Percentiles rank a stretch among this genome's conserved stretches.
Evolutionary conservation across 2,888 invertebrate species (phyloP).

Genomic region (Ormyrus thymus): DNA sequence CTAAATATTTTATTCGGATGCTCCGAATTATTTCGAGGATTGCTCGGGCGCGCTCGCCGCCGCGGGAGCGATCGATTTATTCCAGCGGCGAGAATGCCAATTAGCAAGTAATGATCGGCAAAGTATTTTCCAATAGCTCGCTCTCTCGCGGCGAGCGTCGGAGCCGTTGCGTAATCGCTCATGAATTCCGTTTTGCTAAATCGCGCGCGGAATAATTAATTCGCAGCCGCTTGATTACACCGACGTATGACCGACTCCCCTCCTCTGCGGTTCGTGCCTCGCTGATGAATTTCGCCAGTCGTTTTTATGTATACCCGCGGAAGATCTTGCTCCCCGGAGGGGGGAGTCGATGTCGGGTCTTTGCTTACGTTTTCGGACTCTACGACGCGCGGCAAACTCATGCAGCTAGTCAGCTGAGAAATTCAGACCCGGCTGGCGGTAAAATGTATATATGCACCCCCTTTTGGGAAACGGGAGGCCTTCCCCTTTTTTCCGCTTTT

Average conservation of each 20-base stretch:
- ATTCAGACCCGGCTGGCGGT: background rate
- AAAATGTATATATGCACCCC: background rate
- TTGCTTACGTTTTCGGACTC: no score
- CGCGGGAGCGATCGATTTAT: slow-evolving; percentile 14
- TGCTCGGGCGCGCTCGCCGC: background rate
- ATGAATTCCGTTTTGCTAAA: slow-evolving; percentile 39
- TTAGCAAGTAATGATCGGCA: slow-evolving; percentile 40
- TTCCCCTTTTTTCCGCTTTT: slow-evolving; percentile 7
- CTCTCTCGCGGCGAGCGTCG: background rate
- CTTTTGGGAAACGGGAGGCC: slow-evolving; percentile 24
- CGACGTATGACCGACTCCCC: no score
- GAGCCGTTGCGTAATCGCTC: slow-evolving; percentile 10
- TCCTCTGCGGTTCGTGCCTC: no score
- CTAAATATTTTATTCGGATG: slow-evolving; percentile 36
- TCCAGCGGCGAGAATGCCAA: slow-evolving; percentile 22
- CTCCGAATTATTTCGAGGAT: slow-evolving; percentile 32
- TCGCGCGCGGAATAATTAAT: slow-evolving; percentile 39
- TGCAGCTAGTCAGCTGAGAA: slow-evolving; percentile 38
- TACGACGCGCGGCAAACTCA: slow-evolving; percentile 22
- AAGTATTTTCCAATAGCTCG: slow-evolving; percentile 44
- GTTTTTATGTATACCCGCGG: no score
- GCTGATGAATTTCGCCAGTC: no score
- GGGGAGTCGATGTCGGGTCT: no score
- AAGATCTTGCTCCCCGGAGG: no score
- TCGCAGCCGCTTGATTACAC: no score